Base-by-base conservation (phyloP, 2,113 vertebrate species). In the Hemicordylus capensis region DNA sequence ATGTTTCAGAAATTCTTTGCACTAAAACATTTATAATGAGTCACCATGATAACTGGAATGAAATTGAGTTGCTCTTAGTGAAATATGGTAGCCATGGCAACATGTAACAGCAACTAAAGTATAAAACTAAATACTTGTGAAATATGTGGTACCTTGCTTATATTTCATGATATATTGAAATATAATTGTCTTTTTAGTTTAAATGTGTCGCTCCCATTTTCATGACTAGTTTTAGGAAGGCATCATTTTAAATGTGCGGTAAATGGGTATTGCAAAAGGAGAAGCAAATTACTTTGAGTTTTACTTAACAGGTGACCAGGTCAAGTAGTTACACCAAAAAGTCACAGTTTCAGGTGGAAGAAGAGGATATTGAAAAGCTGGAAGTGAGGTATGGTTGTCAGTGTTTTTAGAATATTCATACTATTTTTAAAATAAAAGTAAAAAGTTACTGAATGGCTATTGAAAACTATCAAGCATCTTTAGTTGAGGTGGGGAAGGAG, bases 291-390 rank as follows among this genome's bases (percentile, higher is more conserved):
- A 93, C 91, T 94, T 59, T 74, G 83, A 63, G 83, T 88, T 95
- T 94, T 93, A 19, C 87, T 93, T 94, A n/a, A 46, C 90, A 99
- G 98, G 98, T 99, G 86, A 98, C 98, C 63, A 96, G 98, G 80
- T 97, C 97, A 86, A 98, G 98, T 95, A 99, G 98, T 96, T 99
- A 99, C 86, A 98, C 97, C 59, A 99, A 97, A 90, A 99, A 98
- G 88, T 98, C 98, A 74, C 96, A 99, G 89, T 99, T 99, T 94
- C 98, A 98, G 73, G 98, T 99, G 80, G 98, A 99, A 93, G 98
- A 99, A 87, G 98, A 99, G 86, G 98, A 99, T 95, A 98, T 99
- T 85, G 98, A 99, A 95, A 99, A 99, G 93, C 95, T 99, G 70
- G 98, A 99, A 97, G 97, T 99, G 85, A 98, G 98, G 98, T 99